These are phyloP conservation scores for Gopherus evgoodei DNA, from an alignment of 2,113 vertebrate genomes.

Conservation along the genomic window DNA sequence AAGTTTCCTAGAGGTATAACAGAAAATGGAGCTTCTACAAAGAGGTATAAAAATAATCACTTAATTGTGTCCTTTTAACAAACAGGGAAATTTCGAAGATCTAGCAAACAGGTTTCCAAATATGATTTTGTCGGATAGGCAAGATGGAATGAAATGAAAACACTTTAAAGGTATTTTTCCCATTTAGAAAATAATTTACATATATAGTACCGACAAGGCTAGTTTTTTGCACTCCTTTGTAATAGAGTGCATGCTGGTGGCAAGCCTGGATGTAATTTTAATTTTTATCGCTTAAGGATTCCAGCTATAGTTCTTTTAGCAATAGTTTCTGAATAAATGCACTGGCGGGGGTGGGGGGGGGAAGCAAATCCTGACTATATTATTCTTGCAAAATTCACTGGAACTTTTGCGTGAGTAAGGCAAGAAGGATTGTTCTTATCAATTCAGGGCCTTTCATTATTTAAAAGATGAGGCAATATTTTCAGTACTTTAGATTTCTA, in stretches of 20 bases:
- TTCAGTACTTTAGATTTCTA: background rate
- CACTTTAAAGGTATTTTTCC: background rate
- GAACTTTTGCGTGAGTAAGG: background rate
- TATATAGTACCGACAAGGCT: background rate
- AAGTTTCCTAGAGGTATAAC: constrained; percentile 23
- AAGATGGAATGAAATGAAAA: background rate
- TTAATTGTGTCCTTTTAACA: constrained; percentile 31
- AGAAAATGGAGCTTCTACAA: constrained; percentile 21
- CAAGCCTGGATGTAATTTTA: background rate
- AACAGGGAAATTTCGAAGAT: constrained; percentile 11
- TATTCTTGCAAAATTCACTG: background rate
- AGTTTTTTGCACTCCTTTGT: background rate
- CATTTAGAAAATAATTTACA: background rate
- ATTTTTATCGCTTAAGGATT: background rate
- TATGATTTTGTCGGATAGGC: background rate
- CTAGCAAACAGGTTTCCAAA: background rate
- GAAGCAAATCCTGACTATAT: background rate
- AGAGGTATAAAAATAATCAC: constrained; percentile 40
- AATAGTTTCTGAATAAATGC: background rate
- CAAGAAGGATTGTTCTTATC: background rate
- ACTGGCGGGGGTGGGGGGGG: background rate
- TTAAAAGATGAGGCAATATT: background rate
- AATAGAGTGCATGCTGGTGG: background rate
- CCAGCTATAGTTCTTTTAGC: rapidly evolving
- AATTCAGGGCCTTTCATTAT: background rate